phyloP scores from a whole-genome alignment of 2,113 vertebrate species.

The Varanus komodoensis region DNA sequence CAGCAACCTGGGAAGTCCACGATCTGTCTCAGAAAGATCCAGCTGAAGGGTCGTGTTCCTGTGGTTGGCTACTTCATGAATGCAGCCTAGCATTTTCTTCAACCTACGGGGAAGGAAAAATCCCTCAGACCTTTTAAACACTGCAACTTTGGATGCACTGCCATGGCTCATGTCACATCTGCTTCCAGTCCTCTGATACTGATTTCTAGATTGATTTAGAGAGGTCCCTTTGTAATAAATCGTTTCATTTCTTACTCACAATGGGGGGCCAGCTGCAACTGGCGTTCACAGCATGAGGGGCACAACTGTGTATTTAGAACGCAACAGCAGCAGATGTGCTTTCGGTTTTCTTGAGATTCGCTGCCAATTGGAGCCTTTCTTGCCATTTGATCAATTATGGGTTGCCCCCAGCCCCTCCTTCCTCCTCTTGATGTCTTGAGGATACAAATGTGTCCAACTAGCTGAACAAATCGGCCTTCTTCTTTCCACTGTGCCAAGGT shows the following conservation, averaged over 20 bases:
- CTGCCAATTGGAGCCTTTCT: slow-evolving; percentile 45
- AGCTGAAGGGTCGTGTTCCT: too few species aligned
- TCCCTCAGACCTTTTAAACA: accelerated
- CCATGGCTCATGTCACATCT: neutral
- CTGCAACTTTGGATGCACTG: neutral
- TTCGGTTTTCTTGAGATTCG: slow-evolving; percentile 50
- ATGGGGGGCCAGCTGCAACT: slow-evolving; percentile 41
- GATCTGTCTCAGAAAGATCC: neutral
- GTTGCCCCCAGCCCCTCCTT: neutral
- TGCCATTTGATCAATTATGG: slow-evolving; percentile 52
- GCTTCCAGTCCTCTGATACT: slow-evolving; percentile 21
- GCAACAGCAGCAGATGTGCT: slow-evolving; percentile 57
- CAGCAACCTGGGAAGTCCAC: neutral
- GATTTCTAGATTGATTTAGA: slow-evolving; percentile 68
- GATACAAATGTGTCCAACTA: accelerated
- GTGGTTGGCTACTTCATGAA: neutral
- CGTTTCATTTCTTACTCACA: slow-evolving; percentile 48
- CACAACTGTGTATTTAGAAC: slow-evolving; percentile 56
- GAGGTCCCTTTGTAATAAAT: slow-evolving; percentile 65
- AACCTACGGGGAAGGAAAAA: neutral
- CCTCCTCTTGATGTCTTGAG: neutral
- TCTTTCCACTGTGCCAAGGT: neutral
- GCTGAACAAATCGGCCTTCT: neutral
- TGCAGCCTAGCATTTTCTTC: neutral
- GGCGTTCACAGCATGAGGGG: slow-evolving; percentile 54